phyloP scores from a whole-genome alignment of 2,113 vertebrate genomes.

The Helogale parvula region DNA sequence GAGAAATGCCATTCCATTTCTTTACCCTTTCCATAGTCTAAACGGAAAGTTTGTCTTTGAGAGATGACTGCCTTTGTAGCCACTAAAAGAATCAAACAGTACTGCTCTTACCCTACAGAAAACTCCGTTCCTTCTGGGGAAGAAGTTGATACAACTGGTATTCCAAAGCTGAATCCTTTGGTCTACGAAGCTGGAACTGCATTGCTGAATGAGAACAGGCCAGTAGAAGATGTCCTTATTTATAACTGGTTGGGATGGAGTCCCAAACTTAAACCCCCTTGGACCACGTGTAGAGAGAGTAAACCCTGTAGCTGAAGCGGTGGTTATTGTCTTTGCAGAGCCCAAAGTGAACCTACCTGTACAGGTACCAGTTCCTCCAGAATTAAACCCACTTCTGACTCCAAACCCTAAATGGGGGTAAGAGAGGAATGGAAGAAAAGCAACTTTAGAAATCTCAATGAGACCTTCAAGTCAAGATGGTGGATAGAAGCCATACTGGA shows the following conservation, averaged over 20 bases:
- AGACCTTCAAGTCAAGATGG: neutral
- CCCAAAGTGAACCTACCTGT: conserved; percentile 84
- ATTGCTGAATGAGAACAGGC: conserved; percentile 78
- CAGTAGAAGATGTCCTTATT: conserved; percentile 70
- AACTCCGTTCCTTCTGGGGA: conserved; percentile 81
- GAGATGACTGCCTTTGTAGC: neutral
- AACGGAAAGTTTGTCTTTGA: conserved; percentile 27
- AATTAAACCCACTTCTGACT: conserved; percentile 87
- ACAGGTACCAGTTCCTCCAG: conserved; percentile 74
- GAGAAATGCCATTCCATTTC: neutral
- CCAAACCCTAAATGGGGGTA: neutral
- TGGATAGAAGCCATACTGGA: neutral
- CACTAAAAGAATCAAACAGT: conserved; percentile 37
- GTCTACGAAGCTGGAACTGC: conserved; percentile 62
- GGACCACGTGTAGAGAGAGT: conserved; percentile 76
- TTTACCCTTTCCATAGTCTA: neutral
- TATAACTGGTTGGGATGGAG: conserved; percentile 10
- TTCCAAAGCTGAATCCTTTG: conserved; percentile 85
- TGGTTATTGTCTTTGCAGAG: conserved; percentile 72
- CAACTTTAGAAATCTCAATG: neutral
- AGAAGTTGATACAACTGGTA: conserved; percentile 35
- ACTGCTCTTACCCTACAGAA: conserved; percentile 83
- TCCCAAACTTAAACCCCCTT: conserved; percentile 84
- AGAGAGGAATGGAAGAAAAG: neutral
- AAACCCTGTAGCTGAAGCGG: conserved; percentile 77